A percentile compares a stretch with the other conserved stretches of the same genome.
Evolutionary conservation across 1,140 invertebrate genomes (phyloP).

Genomic region (Ceratina japonica): DNA sequence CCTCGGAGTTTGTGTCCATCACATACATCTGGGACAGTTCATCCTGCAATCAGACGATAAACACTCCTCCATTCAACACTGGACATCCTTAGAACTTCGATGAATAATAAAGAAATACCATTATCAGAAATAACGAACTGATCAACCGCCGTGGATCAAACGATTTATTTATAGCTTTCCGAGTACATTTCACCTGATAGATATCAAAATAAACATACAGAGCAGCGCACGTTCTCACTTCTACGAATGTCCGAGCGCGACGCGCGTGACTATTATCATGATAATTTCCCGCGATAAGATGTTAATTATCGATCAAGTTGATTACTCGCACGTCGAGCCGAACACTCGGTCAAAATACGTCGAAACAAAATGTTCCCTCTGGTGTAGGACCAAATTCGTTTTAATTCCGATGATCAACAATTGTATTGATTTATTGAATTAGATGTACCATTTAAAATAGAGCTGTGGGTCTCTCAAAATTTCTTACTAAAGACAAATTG

Average conservation of each 20-base stretch:
- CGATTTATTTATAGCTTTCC: neutral
- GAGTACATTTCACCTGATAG: neutral
- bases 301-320: slow-evolving; percentile 42
- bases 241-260: neutral
- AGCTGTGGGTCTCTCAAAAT: too few species aligned
- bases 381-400: too few species aligned
- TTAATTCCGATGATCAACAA: too few species aligned
- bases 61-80: neutral
- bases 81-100: neutral
- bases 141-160: neutral
- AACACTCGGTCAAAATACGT: neutral
- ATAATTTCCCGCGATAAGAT: slow-evolving; percentile 42
- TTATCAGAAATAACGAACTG: neutral
- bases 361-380: neutral
- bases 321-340: slow-evolving; percentile 3
- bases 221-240: too few species aligned
- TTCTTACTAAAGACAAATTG: too few species aligned
- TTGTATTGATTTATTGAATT: too few species aligned
- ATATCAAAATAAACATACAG: slow-evolving; percentile 1
- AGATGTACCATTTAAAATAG: too few species aligned
- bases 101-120: neutral
- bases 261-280: slow-evolving; percentile 4
- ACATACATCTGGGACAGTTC: slow-evolving; percentile 76
- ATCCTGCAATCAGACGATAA: slow-evolving; percentile 64
- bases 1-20: slow-evolving; percentile 72